phyloP scores from a whole-genome alignment of 2,888 invertebrate species.

The Aphidius colemani region DNA sequence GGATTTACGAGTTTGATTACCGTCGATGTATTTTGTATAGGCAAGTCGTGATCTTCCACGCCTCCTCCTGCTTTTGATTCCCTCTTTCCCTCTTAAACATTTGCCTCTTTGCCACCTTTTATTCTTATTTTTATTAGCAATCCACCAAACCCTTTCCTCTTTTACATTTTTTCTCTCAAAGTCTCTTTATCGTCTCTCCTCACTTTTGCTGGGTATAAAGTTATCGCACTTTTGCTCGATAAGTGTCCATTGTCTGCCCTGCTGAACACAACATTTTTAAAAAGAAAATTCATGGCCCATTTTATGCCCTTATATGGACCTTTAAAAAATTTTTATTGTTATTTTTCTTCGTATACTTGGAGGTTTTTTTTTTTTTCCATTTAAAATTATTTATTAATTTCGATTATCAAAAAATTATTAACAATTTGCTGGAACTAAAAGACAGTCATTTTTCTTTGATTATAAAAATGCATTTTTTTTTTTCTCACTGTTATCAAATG shows the following conservation, averaged over 20 bases:
- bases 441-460: too few species aligned
- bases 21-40: conserved; percentile 48
- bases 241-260: conserved; percentile 48
- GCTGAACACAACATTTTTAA: too few species aligned
- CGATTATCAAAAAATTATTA: too few species aligned
- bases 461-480: too few species aligned
- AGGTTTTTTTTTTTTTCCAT: too few species aligned
- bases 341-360: too few species aligned
- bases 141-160: conserved; percentile 23
- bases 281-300: too few species aligned
- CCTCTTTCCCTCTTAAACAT: conserved; percentile 27
- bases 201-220: conserved; percentile 42
- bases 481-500: too few species aligned
- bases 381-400: too few species aligned
- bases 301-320: too few species aligned
- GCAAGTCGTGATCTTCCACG: conserved; percentile 55
- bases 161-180: conserved; percentile 26
- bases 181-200: conserved; percentile 23
- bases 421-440: too few species aligned
- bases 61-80: conserved; percentile 45
- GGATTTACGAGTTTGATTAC: conserved; percentile 54
- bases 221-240: conserved; percentile 46
- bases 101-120: conserved; percentile 25
- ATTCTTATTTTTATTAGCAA: conserved; percentile 16
- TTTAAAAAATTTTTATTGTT: too few species aligned